Base-by-base conservation (phyloP, 1,140 invertebrate genomes). In the Meloidogyne hapla region DNA sequence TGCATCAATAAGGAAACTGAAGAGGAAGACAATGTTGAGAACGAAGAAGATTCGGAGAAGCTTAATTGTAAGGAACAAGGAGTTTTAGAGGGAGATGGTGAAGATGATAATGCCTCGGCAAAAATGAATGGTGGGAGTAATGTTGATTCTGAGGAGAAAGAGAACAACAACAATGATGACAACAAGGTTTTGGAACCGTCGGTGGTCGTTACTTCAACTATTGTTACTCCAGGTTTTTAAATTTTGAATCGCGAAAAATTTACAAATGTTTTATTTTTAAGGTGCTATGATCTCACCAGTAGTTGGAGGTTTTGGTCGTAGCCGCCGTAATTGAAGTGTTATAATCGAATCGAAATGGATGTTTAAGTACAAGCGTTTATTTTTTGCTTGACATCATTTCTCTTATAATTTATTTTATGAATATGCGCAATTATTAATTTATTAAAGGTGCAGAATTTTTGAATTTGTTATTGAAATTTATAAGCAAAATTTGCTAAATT, bases 261-360 rank as follows among this genome's bases (percentile, higher is more conserved):
- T n/a, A n/a, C n/a, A n/a, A 56, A 21, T n/a, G 1, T 56, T 56
- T 56, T 42, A 6, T 21, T 9, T 8, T 21, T 45, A 25, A 70
- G 69, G 69, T 26, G 69, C 69, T 40, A 70, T 33, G 23, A 70
- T 70, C 40, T 56, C 45, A 25, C 69, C 69, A 28, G 69, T 70
- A 23, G 23, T 70, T 28, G 69, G 69, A 45, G 69, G 69, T 9
- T 70, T 70, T 45, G 69, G 69, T 40, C 69, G 69, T 45, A 45
- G 69, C 28, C 69, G 69, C 18, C 48, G 48, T 21, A 56, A 56
- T 9, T 56, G 48, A 56, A n/a, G 48, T 56, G 12, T 56, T 48
- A 48, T 48, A 48, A 48, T 48, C 45, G 45, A 15, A 48, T 48
- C 45, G 45, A 48, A 48, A 10, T 42, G 40, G 40, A 48, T 48